Base-by-base conservation (phyloP, 2,113 vertebrate species). In the Pygoscelis antarcticus region DNA sequence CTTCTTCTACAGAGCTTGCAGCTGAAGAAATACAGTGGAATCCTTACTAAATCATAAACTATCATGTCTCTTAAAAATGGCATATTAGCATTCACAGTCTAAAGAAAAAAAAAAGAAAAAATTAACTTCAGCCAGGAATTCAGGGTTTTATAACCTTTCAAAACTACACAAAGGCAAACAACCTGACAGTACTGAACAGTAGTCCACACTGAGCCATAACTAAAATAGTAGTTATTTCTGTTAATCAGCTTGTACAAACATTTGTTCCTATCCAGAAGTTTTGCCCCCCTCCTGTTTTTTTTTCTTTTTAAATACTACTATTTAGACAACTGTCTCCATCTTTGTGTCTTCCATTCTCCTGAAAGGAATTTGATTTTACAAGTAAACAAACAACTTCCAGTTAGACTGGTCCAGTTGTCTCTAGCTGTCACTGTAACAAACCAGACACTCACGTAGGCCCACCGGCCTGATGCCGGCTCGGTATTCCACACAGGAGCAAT, bases 361-460 rank as follows among this genome's bases (percentile, higher is more conserved):
- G 38, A 64, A 85, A 68, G 11, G 7, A 72, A 64, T 16, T 2
- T 15, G 13, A 78, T 23, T 78, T 89, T 32, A 40, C 54, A 78
- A 57, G 57, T 6, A 30, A 66, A 44, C 30, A 23, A 68, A n/a
- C 46, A 38, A 6, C 25, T 70, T 1, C 5, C 61, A 47, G 32
- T 11, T 4, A 7, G 77, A 2, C 32, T 36, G 38, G 47, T 10
- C 7, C 38, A 51, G 55, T 15, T 42, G 20, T 23, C 47, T 18
- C 47, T 52, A 74, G 60, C 55, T 9, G 5, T 19, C 25, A 19
- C 38, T 6, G 42, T 8, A 22, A 10, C 21, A 64, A 57, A 20
- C 0, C n/a, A 65, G 47, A 16, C 29, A 6, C 10, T 2, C 5
- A 2, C 1, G 23, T 2, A 42, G 30, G 22, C 49, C 57, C 47